Percentiles rank a stretch among this genome's conserved stretches.
Evolutionary conservation across 2,113 vertebrate species (phyloP).

Genomic region (Leucopsar rothschildi): DNA sequence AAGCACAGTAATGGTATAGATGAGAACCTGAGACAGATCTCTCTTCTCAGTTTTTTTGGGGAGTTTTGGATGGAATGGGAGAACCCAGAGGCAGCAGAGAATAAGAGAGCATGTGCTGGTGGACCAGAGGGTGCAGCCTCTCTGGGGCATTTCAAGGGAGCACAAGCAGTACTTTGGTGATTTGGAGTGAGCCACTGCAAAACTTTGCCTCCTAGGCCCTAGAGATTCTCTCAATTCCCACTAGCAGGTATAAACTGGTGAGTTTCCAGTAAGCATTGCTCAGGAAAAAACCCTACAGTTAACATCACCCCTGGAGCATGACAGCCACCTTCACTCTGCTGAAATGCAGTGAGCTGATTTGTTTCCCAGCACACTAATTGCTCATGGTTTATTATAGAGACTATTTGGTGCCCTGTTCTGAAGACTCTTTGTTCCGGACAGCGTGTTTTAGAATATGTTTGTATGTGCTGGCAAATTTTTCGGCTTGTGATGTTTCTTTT

Average conservation of each 20-base stretch:
- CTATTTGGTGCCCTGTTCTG: conserved; percentile 36
- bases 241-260: background rate
- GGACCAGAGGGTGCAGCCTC: background rate
- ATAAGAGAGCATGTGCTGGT: background rate
- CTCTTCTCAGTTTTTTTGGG: background rate
- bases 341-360: conserved; percentile 15
- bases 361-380: conserved; percentile 53
- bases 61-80: background rate
- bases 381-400: conserved; percentile 54
- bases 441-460: conserved; percentile 60
- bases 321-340: background rate
- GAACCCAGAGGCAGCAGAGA: background rate
- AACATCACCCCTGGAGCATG: background rate
- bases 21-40: background rate
- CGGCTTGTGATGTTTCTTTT: background rate
- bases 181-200: background rate
- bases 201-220: background rate
- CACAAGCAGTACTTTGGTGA: background rate
- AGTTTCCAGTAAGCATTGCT: background rate
- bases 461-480: conserved; percentile 64
- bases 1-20: background rate
- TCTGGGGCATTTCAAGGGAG: background rate
- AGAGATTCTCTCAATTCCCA: background rate
- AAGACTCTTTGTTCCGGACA: conserved; percentile 66
- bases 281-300: background rate